Evolutionary conservation across 2,113 vertebrate species (phyloP), one percentile per base, ranked within the genome.

Genomic region (Plotosus lineatus): DNA sequence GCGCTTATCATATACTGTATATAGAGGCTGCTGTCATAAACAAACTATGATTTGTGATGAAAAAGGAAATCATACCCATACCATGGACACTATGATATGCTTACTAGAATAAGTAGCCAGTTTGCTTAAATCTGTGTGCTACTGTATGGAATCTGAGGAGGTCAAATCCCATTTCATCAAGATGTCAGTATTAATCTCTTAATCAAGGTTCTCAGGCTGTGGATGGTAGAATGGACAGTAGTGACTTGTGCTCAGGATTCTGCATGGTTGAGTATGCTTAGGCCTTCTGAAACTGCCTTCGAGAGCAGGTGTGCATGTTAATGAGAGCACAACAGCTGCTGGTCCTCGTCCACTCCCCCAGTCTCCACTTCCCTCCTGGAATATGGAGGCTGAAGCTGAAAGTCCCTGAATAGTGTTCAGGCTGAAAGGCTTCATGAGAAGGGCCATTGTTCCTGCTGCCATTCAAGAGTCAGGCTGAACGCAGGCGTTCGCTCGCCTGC

Each of bases 231-330:
- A 36, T 50, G 10, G 79, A 79, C 56, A 74, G 53, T 68, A 61
- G 36, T 68, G 40, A 6, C 68, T 26, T 68, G 81, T 88, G 90
- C 84, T 83, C 84, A 84, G 88, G n/a, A 61, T 90, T 92, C 89
- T 91, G 88, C 91, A 72, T 31, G 94, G 94, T 90, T 91, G 93
- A 90, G 92, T 92, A 90, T 91, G 89, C 90, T 92, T 92, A 78
- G 88, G 51, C 36, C 17, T 84, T 74, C 90, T 91, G 91, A 93
- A 93, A 91, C 90, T 90, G 93, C 86, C 84, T 86, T 86, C 75
- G 89, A 92, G 92, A 97, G 95, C 96, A 97, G 97, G 96, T 97
- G 96, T 90, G 92, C 93, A 95, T 94, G 91, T 90, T 95, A 96
- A 96, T 92, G 91, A 95, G 94, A 87, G 90, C 88, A 83, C 40